Percentiles rank a stretch among this genome's conserved stretches.
These are phyloP conservation scores for Sebastiscus albofasciatus DNA, from an alignment of 2,797 vertebrate genomes.

Conservation along the genomic window DNA sequence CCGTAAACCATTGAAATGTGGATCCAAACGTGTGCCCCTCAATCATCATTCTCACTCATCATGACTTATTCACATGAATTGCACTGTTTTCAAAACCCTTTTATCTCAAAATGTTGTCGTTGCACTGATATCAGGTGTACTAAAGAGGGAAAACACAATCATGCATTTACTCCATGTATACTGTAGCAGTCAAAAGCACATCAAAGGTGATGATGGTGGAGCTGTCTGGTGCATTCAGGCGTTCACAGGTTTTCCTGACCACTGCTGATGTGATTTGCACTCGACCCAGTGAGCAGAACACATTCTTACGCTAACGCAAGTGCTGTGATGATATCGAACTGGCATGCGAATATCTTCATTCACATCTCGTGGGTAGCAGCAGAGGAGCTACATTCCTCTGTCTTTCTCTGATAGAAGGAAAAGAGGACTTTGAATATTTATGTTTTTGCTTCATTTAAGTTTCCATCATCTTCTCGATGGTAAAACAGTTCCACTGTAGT, in stretches of 20 bases:
- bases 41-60: neutral
- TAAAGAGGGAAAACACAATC: neutral
- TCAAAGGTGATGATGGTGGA: neutral
- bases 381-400: neutral
- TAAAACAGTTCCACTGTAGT: neutral
- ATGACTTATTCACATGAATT: neutral
- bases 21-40: neutral
- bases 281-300: constrained; percentile 47
- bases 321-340: constrained; percentile 33
- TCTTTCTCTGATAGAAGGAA: neutral
- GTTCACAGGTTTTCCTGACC: constrained; percentile 28
- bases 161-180: neutral
- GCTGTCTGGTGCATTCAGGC: constrained; percentile 10
- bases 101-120: neutral
- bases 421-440: neutral
- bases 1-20: neutral
- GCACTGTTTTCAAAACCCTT: neutral
- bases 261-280: constrained; percentile 46
- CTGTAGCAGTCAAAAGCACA: neutral
- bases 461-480: neutral
- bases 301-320: constrained; percentile 26
- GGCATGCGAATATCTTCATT: constrained; percentile 17
- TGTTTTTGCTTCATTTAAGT: neutral
- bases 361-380: neutral
- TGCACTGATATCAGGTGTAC: neutral